phyloP scores from a whole-genome alignment of 2,113 vertebrate genomes.

The Oreocharis arfaki region DNA sequence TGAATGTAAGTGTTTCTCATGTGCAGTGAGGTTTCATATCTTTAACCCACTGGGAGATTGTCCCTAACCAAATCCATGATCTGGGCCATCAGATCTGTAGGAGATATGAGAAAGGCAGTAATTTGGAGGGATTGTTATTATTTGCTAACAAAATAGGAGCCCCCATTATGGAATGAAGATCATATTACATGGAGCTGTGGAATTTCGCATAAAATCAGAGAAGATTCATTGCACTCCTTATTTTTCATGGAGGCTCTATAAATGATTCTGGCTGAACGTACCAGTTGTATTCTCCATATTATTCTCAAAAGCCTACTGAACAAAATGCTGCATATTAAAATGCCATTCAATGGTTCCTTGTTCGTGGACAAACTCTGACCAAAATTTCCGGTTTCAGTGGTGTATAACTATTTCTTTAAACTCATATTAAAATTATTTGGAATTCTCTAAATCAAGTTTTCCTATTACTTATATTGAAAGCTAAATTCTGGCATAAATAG shows the following conservation, averaged over 20 bases:
- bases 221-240: background rate
- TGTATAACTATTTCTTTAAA: background rate
- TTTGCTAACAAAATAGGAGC: background rate
- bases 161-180: background rate
- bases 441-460: background rate
- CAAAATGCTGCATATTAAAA: background rate
- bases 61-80: background rate
- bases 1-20: background rate
- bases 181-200: background rate
- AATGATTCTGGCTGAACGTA: background rate
- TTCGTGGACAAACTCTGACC: background rate
- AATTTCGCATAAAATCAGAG: background rate
- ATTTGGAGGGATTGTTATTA: background rate
- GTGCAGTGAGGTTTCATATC: background rate
- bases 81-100: background rate
- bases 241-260: background rate
- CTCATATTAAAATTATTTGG: background rate
- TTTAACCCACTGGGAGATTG: background rate
- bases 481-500: background rate
- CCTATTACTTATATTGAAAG: background rate
- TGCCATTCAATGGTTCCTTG: background rate
- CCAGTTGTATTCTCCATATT: background rate
- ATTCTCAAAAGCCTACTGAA: background rate
- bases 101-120: background rate
- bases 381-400: background rate